Evolutionary conservation across 2,797 vertebrate genomes (phyloP), one percentile per base, ranked within the genome.

Genomic region (Euthynnus affinis): DNA sequence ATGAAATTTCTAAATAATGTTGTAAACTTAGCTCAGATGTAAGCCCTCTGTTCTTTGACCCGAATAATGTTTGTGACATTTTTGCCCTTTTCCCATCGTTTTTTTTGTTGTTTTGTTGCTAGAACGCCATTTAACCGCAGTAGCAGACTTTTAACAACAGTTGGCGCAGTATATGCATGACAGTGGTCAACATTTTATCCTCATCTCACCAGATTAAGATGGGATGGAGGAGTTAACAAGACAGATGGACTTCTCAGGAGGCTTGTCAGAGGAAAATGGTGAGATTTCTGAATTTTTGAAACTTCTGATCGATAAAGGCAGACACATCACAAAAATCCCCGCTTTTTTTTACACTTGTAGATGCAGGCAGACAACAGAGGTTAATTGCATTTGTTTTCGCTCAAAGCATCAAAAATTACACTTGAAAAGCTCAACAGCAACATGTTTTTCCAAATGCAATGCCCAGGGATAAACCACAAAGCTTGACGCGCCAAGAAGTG

Each of bases 221-320:
- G 97, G 94, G 91, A 99, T 99, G 98, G 98, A 98, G 85, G 91
- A 95, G 86, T 90, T 97, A 94, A 96, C 94, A 74, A 96, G 82
- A 76, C 86, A 94, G 78, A 92, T 91, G 86, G 92, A 92, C 82
- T 80, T 89, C 89, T 93, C 93, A 15, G 90, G 81, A 78, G 90
- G 85, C 81, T 80, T 90, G 80, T 88, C 88, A 27, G 91, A 85
- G 84, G 91, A 92, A 51, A 94, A 83, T 89, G 93, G 95, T 95
- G 91, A 94, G 93, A 78, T 64, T 79, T 84, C 70, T 80, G 13
- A 34, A 52, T 79, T 72, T 78, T 57, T 67, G 3, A 62, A 56
- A 48, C 49, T n/a, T 14, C 3, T n/a, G 27, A 29, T 29, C 27
- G 60, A 55, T 14, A 32, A 51, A 78, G n/a, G n/a, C 44, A 27